These are phyloP conservation scores for Anneissia japonica DNA, from an alignment of 35 echinoderm and acorn worm species.

Conservation along the genomic window DNA sequence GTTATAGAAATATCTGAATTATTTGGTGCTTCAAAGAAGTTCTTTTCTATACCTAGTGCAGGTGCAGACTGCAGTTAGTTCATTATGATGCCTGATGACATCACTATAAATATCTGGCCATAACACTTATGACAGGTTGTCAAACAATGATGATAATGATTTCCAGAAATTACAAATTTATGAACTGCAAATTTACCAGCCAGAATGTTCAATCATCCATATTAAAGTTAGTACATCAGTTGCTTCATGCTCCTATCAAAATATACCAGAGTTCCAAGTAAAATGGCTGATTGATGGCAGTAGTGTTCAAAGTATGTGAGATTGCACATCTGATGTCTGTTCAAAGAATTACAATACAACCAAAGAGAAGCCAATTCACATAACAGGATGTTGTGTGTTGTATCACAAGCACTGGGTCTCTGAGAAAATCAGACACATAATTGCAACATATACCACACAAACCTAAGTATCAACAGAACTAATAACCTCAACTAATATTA, in stretches of 20 bases:
- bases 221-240: too few relatives aligned
- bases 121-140: neutral
- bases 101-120: neutral
- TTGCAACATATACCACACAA: neutral
- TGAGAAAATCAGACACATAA: neutral
- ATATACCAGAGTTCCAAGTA: neutral
- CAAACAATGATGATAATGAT: neutral
- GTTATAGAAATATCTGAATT: neutral
- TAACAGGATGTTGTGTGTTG: neutral
- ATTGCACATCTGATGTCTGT: neutral
- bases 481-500: too few relatives aligned
- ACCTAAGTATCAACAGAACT: too few relatives aligned
- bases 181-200: neutral
- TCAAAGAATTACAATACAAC: neutral
- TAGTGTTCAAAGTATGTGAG: neutral
- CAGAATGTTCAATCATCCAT: neutral
- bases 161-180: neutral
- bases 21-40: neutral
- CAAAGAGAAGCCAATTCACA: neutral
- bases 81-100: neutral
- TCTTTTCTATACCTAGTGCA: neutral
- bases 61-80: neutral
- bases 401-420: neutral
- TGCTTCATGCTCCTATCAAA: neutral
- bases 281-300: neutral